These are phyloP conservation scores for Dynastes grantii DNA, from an alignment of 2,888 invertebrate species.

Conservation along the genomic window DNA sequence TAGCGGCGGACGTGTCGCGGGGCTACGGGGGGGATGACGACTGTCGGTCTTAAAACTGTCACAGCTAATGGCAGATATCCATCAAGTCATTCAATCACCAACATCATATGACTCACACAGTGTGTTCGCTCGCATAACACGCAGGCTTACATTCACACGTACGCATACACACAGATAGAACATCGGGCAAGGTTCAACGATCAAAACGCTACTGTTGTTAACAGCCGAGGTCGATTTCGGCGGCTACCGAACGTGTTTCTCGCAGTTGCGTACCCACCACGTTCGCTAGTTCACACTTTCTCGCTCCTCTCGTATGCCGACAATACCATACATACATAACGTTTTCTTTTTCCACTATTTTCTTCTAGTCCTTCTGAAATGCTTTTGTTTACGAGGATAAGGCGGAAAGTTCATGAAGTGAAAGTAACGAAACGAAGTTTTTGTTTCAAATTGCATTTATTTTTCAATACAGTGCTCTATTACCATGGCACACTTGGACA, in stretches of 20 bases:
- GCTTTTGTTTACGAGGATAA: too few species aligned
- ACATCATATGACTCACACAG: slow-evolving; percentile 64
- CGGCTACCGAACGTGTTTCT: slow-evolving; percentile 49
- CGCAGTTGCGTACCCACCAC: slow-evolving; percentile 54
- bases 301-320: slow-evolving; percentile 42
- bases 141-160: neutral
- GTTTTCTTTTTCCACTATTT: slow-evolving; percentile 34
- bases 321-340: slow-evolving; percentile 23
- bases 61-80: slow-evolving; percentile 71
- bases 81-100: slow-evolving; percentile 71
- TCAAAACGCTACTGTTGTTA: slow-evolving; percentile 59
- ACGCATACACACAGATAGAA: slow-evolving; percentile 23
- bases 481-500: too few species aligned
- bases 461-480: neutral
- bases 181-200: slow-evolving; percentile 60
- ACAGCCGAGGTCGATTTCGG: slow-evolving; percentile 54
- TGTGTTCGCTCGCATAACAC: slow-evolving; percentile 23
- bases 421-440: too few species aligned
- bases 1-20: slow-evolving; percentile 47
- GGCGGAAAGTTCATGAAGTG: too few species aligned
- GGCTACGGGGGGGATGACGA: slow-evolving; percentile 51
- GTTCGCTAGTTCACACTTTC: slow-evolving; percentile 55
- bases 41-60: slow-evolving; percentile 70
- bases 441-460: neutral
- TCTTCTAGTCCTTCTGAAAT: neutral